Base-by-base conservation (phyloP, 2,113 vertebrate genomes). In the Misgurnus anguillicaudatus region DNA sequence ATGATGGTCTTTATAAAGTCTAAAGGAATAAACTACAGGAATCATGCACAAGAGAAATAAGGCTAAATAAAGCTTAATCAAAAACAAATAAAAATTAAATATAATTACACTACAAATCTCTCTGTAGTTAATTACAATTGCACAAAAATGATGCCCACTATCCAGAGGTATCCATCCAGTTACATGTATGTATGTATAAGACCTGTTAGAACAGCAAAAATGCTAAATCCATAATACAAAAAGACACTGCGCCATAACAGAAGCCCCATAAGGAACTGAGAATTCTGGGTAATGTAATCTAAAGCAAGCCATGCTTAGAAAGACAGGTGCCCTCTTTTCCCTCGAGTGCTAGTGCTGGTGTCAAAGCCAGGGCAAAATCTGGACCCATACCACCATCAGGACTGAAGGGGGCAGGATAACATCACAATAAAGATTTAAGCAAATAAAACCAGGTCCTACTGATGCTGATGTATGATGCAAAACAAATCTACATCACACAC, bases 251-350 rank as follows among this genome's bases (percentile, higher is more conserved):
- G 73, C 74, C 63, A 57, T 19, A 6, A 61, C 64, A 21, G 21
- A 72, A 87, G 88, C 81, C 83, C 82, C 68, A 79, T 31, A 75
- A 71, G 36, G 66, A 19, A 51, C 48, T 16, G 13, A 51, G 48
- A 61, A 78, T 61, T 79, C 58, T 81, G 75, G 79, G 76, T 41
- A 58, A 81, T 41, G 71, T 75, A 75, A 79, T 78, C 65, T 53
- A 84, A 14, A 72, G 76, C 51, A 73, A 63, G 80, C 75, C 83
- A 84, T 82, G 83, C 65, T 72, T 45, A 42, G 21, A 41, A 31
- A 62, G 9, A 60, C 10, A 63, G 67, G 45, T 7, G 47, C 41
- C 19, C 57, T 19, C 81, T 85, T 87, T 83, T 84, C 21, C 24
- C 58, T 19, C 53, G 17, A 9, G 60, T 62, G 55, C 41, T 14